Conservation (phyloP, 2,888 invertebrate species). For the Malachius bipustulatus region DNA sequence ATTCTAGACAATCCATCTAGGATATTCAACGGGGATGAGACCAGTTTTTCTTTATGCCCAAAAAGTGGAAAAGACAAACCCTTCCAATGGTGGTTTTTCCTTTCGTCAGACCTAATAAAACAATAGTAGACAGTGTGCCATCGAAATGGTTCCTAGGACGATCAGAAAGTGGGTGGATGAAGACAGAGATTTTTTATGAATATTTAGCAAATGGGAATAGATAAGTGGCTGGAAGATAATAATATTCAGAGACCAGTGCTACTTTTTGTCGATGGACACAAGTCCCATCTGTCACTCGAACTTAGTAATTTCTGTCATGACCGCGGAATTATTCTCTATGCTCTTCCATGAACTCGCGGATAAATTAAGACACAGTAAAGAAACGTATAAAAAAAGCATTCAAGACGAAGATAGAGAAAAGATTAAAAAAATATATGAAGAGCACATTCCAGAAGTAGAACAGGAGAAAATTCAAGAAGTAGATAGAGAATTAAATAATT, state of each 20-base stretch:
- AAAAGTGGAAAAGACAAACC: not conserved
- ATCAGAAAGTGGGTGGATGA: not conserved
- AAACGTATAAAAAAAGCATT: too few relatives aligned
- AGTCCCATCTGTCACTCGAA: too few relatives aligned
- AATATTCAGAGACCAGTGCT: not conserved
- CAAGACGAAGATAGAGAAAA: too few relatives aligned
- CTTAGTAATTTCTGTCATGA: not conserved
- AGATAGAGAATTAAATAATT: too few relatives aligned
- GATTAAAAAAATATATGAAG: too few relatives aligned
- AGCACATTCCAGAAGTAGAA: too few relatives aligned
- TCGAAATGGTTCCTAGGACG: not conserved
- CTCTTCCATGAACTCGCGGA: too few relatives aligned
- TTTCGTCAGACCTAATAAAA: not conserved
- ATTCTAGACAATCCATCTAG: not conserved
- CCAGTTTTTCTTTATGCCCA: constrained; percentile 4
- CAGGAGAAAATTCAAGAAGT: too few relatives aligned
- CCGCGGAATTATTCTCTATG: too few relatives aligned
- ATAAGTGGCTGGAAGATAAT: constrained; percentile 1
- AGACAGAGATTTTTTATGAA: not conserved
- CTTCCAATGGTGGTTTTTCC: not conserved
- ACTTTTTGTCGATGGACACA: not conserved
- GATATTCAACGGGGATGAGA: constrained; percentile 2
- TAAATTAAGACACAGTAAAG: too few relatives aligned
- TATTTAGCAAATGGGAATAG: not conserved
- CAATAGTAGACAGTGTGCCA: not conserved